Base-by-base conservation (phyloP, 2,797 vertebrate species). In the Kryptolebias ocellatus region DNA sequence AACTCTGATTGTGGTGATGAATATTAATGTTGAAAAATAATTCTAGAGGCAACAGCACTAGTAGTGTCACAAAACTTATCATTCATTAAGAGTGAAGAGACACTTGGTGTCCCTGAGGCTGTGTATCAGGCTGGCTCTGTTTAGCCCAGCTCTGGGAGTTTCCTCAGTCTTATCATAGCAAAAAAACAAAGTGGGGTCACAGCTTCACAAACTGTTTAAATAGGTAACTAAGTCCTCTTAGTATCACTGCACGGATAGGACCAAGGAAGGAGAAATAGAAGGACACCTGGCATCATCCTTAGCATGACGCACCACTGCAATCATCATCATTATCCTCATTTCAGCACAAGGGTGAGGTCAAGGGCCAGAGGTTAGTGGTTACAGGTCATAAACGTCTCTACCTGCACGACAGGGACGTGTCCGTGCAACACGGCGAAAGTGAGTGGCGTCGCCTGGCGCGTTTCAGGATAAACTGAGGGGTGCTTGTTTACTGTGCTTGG, bases 401-500 rank as follows among this genome's bases (percentile, higher is more conserved):
- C 98, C 98, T 99, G 98, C 92, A 98, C 96, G 92, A 99, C 96
- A 89, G 98, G 96, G 92, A 98, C 95, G 94, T 99, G 97, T 95
- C 98, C 97, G 91, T 98, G 97, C 89, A 99, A 96, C 92, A 99
- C 96, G 91, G 98, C 97, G 93, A 99, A 98, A 88, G 98, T 98
- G 95, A 99, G 95, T 79, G 98, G 96, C 79, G 98, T 99, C 96
- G 96, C 97, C 93, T 99, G 97, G 92, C 97, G 96, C 86, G 97
- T 98, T 95, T 99, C 98, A n/a, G 96, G 96, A 91, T 97, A 98
- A 94, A 99, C 95, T 92, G 97, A 99, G 94, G 98, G 98, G 94
- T 96, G 96, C 95, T 97, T 98, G 95, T 98, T 96, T 94, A 96
- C 96, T 93, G 97, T 96, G 95, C 95, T 97, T 91, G 98, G 96